Percentiles rank a stretch among this genome's conserved stretches.
Evolutionary conservation across 2,888 invertebrate genomes (phyloP).

Genomic region (Drosophila anceps): DNA sequence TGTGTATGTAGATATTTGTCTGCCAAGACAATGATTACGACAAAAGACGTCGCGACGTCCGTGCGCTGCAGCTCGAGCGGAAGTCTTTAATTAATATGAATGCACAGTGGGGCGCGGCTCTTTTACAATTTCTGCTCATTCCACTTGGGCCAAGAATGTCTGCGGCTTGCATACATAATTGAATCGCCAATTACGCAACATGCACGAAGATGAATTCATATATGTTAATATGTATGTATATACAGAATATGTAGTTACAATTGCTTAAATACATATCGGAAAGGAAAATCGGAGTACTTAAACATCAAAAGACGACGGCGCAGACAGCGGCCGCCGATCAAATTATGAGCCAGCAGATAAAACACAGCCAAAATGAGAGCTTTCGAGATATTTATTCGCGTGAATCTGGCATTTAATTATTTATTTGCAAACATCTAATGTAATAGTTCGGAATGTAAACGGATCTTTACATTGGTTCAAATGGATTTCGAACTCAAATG

Average conservation of each 20-base stretch:
- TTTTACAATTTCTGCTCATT: slow-evolving; percentile 36
- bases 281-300: too few species aligned
- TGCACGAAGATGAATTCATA: slow-evolving; percentile 10
- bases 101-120: slow-evolving; percentile 31
- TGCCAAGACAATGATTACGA: slow-evolving; percentile 65
- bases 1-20: not conserved
- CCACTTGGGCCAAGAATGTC: slow-evolving; percentile 14
- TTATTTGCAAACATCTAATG: not conserved
- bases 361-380: not conserved
- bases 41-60: slow-evolving; percentile 69
- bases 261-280: not conserved
- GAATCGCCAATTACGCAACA: slow-evolving; percentile 74
- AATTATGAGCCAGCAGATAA: not conserved
- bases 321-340: not conserved
- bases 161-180: slow-evolving; percentile 64
- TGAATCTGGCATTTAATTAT: not conserved
- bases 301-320: not conserved
- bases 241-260: not conserved
- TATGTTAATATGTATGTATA: not conserved
- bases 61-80: slow-evolving; percentile 53
- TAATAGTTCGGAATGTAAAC: not conserved
- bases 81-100: slow-evolving; percentile 79
- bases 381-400: not conserved
- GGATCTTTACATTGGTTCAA: not conserved
- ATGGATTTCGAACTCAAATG: too few species aligned